These are phyloP conservation scores for Semnornis frantzii DNA, from an alignment of 2,113 vertebrate species.

Conservation along the genomic window DNA sequence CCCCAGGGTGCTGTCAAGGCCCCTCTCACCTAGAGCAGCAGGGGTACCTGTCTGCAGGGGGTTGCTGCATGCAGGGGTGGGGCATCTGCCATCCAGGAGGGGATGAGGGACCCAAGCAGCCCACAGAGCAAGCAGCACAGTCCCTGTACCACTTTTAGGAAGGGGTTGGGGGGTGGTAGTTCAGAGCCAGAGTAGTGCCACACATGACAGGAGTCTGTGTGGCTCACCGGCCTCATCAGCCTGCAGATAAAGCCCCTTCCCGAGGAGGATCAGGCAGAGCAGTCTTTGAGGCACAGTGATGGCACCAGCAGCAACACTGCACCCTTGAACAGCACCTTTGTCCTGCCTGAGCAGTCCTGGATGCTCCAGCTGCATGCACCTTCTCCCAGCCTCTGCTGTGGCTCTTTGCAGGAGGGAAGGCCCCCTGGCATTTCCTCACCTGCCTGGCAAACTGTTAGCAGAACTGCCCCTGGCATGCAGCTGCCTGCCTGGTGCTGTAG, in stretches of 20 bases:
- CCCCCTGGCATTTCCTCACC: neutral
- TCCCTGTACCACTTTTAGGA: neutral
- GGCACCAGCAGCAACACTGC: neutral
- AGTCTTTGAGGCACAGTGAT: rapidly evolving
- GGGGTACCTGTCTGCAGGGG: neutral
- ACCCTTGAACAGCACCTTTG: neutral
- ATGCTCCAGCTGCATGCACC: constrained; percentile 4
- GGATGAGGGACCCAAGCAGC: neutral
- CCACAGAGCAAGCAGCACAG: neutral
- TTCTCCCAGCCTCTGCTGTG: neutral
- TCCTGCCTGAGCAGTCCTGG: neutral
- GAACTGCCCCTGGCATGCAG: neutral
- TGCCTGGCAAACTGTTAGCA: neutral
- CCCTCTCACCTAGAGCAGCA: neutral
- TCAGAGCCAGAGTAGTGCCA: neutral
- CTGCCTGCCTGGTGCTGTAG: neutral
- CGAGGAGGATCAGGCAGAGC: neutral
- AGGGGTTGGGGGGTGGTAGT: neutral
- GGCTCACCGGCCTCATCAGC: neutral
- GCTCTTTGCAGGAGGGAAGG: neutral
- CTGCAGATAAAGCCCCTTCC: neutral
- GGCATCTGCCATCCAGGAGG: too few relatives aligned
- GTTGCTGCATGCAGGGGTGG: neutral
- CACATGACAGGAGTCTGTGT: rapidly evolving
- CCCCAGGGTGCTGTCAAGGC: rapidly evolving